Conservation (phyloP, 2,797 vertebrate species). For the Myripristis murdjan region DNA sequence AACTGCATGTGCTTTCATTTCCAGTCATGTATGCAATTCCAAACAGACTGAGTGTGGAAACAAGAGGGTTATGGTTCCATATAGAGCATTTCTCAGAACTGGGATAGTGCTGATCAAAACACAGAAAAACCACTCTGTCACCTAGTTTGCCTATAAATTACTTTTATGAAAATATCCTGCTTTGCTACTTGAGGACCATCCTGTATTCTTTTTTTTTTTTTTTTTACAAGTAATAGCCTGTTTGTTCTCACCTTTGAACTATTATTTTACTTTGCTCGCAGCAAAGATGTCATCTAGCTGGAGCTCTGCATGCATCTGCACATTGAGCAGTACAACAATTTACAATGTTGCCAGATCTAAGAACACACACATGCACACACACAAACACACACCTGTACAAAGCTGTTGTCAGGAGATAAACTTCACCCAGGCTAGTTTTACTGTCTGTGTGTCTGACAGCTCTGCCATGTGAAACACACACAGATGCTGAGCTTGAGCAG, state of each 20-base stretch:
- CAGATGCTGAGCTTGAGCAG: too few species aligned
- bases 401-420: too few species aligned
- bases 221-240: too few species aligned
- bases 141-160: not conserved
- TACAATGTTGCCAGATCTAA: too few species aligned
- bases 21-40: not conserved
- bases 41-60: not conserved
- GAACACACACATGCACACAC: too few species aligned
- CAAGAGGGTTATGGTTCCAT: not conserved
- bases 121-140: not conserved
- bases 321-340: too few species aligned
- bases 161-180: not conserved
- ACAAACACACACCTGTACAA: too few species aligned
- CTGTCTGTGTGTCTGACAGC: too few species aligned
- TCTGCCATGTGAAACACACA: too few species aligned
- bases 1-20: conserved; percentile 15
- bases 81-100: not conserved
- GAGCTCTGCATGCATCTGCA: not conserved
- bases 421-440: too few species aligned
- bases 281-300: not conserved
- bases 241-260: not conserved
- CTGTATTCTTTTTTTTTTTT: too few species aligned
- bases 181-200: too few species aligned
- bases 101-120: not conserved
- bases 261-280: not conserved